Conservation (phyloP, 1,140 invertebrate genomes). For the Eciton burchellii region DNA sequence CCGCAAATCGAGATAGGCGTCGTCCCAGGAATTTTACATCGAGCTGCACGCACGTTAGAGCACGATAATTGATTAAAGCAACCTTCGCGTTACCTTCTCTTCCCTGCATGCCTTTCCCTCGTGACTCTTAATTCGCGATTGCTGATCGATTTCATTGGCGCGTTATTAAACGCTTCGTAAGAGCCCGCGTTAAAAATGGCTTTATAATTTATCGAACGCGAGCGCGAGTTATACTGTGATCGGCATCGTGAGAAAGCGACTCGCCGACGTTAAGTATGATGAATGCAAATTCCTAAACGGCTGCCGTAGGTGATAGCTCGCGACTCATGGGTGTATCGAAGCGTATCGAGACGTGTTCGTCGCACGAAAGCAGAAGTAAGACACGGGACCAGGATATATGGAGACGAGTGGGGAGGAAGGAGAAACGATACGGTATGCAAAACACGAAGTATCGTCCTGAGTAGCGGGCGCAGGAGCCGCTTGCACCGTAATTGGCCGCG, state of each 20-base stretch:
- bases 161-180: constrained; percentile 20
- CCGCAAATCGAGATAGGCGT: not conserved
- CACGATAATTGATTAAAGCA: not conserved
- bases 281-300: constrained; percentile 54
- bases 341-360: constrained; percentile 46
- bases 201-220: constrained; percentile 22
- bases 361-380: constrained; percentile 60
- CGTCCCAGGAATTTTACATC: not conserved
- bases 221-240: constrained; percentile 26
- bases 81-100: not conserved
- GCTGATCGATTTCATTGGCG: not conserved
- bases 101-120: not conserved
- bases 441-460: constrained; percentile 71
- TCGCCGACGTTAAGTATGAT: constrained; percentile 38
- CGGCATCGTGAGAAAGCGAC: not conserved
- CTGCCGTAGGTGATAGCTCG: constrained; percentile 44
- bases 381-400: constrained; percentile 18
- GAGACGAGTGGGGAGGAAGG: constrained; percentile 44
- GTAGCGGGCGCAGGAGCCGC: constrained; percentile 64
- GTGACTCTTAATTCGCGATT: not conserved
- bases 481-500: constrained; percentile 71
- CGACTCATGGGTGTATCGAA: constrained; percentile 57
- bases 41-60: not conserved
- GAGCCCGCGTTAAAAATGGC: not conserved
- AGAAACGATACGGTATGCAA: constrained; percentile 66